phyloP scores from a whole-genome alignment of 2,888 invertebrate species.

The Caradrina clavipalpis region DNA sequence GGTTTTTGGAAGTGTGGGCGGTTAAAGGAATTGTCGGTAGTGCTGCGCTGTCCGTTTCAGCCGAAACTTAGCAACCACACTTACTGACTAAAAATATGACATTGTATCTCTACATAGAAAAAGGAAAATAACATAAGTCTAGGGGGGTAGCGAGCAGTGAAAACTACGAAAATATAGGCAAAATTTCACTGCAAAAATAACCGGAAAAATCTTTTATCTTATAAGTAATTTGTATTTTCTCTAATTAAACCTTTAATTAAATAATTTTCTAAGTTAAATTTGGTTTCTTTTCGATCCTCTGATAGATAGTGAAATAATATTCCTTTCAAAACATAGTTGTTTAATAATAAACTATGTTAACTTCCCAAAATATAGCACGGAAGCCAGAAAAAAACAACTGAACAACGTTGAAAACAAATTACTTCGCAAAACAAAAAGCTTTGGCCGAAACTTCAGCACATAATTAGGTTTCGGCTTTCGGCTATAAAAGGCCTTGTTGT shows the following conservation, averaged over 20 bases:
- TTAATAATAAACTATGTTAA: no score
- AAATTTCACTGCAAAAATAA: neutral
- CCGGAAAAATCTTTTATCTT: neutral
- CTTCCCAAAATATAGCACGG: neutral
- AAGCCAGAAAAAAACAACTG: neutral
- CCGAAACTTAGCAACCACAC: neutral
- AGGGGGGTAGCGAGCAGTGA: neutral
- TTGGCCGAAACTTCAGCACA: neutral
- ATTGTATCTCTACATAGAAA: neutral
- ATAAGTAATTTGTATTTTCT: no score
- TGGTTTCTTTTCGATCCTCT: no score
- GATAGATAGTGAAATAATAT: no score
- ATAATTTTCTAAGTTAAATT: no score
- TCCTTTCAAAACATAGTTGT: no score
- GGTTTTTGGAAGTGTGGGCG: conserved; percentile 35
- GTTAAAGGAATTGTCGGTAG: conserved; percentile 17
- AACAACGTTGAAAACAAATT: neutral
- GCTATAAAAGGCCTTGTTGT: conserved; percentile 20
- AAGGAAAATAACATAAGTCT: no score
- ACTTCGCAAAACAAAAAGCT: neutral
- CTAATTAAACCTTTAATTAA: no score
- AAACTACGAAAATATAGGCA: neutral
- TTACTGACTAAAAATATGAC: neutral
- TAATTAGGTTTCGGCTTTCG: conserved; percentile 36
- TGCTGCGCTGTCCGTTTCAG: conserved; percentile 27